Conservation (phyloP, 1,140 invertebrate species). For the Dufourea novaeangliae region DNA sequence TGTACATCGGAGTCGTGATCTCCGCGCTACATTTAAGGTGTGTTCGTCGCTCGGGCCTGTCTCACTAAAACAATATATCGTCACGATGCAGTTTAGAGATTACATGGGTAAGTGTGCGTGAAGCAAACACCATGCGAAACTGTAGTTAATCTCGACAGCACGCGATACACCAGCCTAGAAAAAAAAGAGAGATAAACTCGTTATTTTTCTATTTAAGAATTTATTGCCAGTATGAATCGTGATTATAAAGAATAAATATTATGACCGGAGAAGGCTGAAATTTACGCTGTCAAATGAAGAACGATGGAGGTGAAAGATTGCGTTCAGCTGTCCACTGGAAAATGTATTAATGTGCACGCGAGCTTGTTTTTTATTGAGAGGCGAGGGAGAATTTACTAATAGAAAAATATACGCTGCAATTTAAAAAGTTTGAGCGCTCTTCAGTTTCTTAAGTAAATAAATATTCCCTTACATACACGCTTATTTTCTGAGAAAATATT, state of each 20-base stretch:
- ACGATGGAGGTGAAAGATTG: neutral
- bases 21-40: constrained; percentile 25
- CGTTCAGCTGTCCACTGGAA: neutral
- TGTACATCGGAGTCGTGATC: constrained; percentile 7
- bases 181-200: constrained; percentile 18
- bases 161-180: neutral
- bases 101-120: neutral
- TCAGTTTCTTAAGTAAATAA: neutral
- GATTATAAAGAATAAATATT: constrained; percentile 5
- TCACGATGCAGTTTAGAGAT: constrained; percentile 35
- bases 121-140: constrained; percentile 15
- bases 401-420: too few species aligned
- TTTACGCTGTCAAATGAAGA: constrained; percentile 8
- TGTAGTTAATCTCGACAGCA: constrained; percentile 24
- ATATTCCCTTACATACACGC: too few species aligned
- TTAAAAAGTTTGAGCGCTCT: too few species aligned
- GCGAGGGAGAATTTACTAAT: neutral
- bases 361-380: neutral
- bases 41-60: neutral
- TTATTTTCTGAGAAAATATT: too few species aligned
- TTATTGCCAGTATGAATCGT: neutral
- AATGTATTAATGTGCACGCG: neutral
- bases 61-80: constrained; percentile 32
- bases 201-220: constrained; percentile 34
- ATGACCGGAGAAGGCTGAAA: neutral